Evolutionary conservation across 2,888 invertebrate species (phyloP), one percentile per base, ranked within the genome.

Genomic region (Meloe dianella): DNA sequence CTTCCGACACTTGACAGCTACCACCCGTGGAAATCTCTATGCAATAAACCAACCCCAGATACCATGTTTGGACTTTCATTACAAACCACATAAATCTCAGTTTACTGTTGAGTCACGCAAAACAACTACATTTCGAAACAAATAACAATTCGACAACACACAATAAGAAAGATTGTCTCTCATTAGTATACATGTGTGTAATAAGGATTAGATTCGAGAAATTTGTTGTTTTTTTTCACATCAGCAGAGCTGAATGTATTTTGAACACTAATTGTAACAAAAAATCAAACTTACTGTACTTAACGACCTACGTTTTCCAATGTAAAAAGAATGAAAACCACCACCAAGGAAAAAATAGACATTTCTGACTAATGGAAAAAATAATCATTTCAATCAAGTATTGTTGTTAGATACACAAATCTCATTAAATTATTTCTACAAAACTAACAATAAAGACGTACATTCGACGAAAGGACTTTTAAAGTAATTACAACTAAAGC

Each of bases 1-100:
- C 78, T 77, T 69, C 80, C 77, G 73, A 77, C 78, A 77, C 74
- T 76, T 78, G 75, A 75, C 72, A 71, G 73, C 70, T 67, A 14
- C 69, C 80, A 80, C 17, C n/a, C 22, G 10, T 12, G 12, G 20
- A 20, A 51, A 20, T 51, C 51, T 22, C 51, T 68, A 68, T 66
- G 69, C 64, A 72, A 73, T 73, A 74, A 73, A 74, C 70, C 70
- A 57, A 57, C 57, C 56, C 62, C 24, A 68, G 56, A 64, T 30
- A 56, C 61, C 63, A 58, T 57, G 70, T 71, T 70, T 70, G 74
- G 73, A 74, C 75, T 76, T 76, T 76, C 73, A 76, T 76, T 76
- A 76, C 73, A 67, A 65, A 71, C 69, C 68, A 61, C 70, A 75
- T 76, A 76, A 75, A 76, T 76, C 74, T 71, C 71, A 68, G 64